Conservation (phyloP, 2,888 invertebrate genomes). For the Nephrotoma flavescens region DNA sequence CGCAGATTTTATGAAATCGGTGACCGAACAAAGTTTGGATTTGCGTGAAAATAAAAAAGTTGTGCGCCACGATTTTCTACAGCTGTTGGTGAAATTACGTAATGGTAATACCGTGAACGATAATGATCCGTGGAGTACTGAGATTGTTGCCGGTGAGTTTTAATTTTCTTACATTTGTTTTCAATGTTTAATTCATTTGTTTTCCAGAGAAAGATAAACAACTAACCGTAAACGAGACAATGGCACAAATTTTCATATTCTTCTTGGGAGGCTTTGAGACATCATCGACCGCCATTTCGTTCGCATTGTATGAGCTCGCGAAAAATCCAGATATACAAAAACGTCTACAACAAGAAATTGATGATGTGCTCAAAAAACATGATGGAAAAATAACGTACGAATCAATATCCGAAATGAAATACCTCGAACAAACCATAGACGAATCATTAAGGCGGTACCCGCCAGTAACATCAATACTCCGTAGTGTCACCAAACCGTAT, state of each 20-base stretch:
- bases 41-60: not conserved
- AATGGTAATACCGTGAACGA: not conserved
- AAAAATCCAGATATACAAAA: conserved; percentile 11
- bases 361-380: conserved; percentile 10
- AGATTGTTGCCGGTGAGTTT: not conserved
- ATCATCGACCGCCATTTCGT: conserved; percentile 7
- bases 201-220: not conserved
- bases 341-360: conserved; percentile 13
- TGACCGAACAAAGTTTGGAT: not conserved
- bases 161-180: not conserved
- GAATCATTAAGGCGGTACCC: conserved; percentile 12
- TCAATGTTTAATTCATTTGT: not conserved
- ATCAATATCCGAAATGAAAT: conserved; percentile 12
- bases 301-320: conserved; percentile 10
- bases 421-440: conserved; percentile 10
- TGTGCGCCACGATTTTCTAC: not conserved
- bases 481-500: conserved; percentile 7
- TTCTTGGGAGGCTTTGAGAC: conserved; percentile 14
- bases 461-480: conserved; percentile 10
- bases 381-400: conserved; percentile 12
- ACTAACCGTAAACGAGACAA: conserved; percentile 9
- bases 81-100: not conserved
- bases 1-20: not conserved
- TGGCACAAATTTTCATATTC: conserved; percentile 13
- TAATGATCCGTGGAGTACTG: not conserved